These are phyloP conservation scores for Macrobrachium rosenbergii DNA, from an alignment of 1,140 invertebrate species.

Conservation along the genomic window DNA sequence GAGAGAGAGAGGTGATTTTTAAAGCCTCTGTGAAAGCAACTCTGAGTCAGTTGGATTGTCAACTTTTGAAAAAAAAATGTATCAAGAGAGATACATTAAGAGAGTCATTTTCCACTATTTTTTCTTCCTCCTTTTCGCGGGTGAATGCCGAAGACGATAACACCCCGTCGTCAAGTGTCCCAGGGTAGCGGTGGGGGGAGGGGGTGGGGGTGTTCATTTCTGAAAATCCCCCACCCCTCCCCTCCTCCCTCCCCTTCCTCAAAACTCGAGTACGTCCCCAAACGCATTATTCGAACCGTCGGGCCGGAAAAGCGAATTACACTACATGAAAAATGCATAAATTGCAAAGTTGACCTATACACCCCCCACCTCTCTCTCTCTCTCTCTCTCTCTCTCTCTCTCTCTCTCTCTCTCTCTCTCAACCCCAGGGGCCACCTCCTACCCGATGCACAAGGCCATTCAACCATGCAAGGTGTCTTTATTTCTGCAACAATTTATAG, in stretches of 20 bases:
- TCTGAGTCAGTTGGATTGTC: too few relatives aligned
- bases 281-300: slow-evolving; percentile 62
- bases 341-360: slow-evolving; percentile 63
- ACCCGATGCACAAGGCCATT: slow-evolving; percentile 27
- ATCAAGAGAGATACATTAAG: too few relatives aligned
- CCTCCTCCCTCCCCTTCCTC: neutral
- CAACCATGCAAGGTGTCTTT: slow-evolving; percentile 60
- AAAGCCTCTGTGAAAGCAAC: too few relatives aligned
- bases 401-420: too few relatives aligned
- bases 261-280: slow-evolving; percentile 46
- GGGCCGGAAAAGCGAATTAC: slow-evolving; percentile 62
- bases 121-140: neutral
- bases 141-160: too few relatives aligned
- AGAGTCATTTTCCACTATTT: neutral
- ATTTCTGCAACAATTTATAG: slow-evolving; percentile 57
- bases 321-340: slow-evolving; percentile 63
- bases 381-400: too few relatives aligned
- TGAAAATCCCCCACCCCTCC: neutral
- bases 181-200: too few relatives aligned
- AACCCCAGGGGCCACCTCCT: too few relatives aligned
- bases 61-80: too few relatives aligned
- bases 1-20: too few relatives aligned
- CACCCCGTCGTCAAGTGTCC: too few relatives aligned
- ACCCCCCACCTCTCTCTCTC: slow-evolving; percentile 3
- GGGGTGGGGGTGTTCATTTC: too few relatives aligned